These are phyloP conservation scores for Rhogogaster chlorosoma DNA, from an alignment of 2,888 invertebrate genomes.

Conservation along the genomic window DNA sequence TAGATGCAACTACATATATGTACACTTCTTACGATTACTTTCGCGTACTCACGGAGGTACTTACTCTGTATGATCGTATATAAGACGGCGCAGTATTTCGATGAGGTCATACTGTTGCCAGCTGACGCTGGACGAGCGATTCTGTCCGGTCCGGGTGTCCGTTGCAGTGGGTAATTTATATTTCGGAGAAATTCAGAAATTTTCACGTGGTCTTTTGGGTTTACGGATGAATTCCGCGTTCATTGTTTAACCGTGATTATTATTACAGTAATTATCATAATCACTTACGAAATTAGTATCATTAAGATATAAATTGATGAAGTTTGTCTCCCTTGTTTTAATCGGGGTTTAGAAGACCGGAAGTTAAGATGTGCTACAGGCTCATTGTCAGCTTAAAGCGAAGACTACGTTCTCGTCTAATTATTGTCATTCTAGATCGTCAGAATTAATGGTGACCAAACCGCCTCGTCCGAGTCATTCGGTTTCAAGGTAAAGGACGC, in stretches of 20 bases:
- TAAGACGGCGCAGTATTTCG: neutral
- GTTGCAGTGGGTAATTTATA: neutral
- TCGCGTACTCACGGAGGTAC: neutral
- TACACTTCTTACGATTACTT: neutral
- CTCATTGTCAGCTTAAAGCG: neutral
- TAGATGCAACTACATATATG: neutral
- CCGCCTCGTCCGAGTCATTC: conserved; percentile 5
- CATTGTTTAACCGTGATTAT: neutral
- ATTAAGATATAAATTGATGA: neutral
- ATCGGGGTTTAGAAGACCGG: neutral
- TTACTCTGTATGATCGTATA: conserved; percentile 17
- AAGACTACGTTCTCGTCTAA: neutral
- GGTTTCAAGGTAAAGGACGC: conserved; percentile 37
- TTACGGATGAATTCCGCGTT: neutral
- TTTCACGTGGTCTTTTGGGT: neutral
- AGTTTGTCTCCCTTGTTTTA: neutral
- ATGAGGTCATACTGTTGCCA: conserved; percentile 49
- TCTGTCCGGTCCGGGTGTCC: conserved; percentile 10
- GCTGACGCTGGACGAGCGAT: conserved; percentile 33
- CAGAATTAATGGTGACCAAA: conserved; percentile 16
- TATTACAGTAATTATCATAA: neutral
- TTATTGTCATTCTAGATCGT: conserved; percentile 36
- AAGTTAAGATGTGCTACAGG: neutral
- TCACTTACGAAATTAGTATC: neutral
- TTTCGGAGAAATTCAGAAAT: neutral